These are phyloP conservation scores for Tubulanus polymorphus DNA, from an alignment of 2,888 invertebrate species.

Conservation along the genomic window DNA sequence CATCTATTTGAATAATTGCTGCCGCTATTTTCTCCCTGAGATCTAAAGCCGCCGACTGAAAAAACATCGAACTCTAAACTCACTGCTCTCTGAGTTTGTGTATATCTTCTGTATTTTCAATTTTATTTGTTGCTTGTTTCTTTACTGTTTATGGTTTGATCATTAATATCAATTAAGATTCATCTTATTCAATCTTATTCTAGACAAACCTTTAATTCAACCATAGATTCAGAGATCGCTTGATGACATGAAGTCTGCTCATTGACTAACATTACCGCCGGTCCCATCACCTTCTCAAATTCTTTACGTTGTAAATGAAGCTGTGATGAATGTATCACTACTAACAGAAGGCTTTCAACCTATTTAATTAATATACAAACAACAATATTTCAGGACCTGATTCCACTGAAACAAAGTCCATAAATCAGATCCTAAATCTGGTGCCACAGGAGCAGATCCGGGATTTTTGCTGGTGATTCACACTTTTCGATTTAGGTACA, in stretches of 20 bases:
- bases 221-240: slow-evolving; percentile 64
- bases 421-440: no score
- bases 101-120: not conserved
- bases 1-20: slow-evolving; percentile 61
- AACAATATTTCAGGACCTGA: no score
- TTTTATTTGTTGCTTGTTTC: not conserved
- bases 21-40: slow-evolving; percentile 60
- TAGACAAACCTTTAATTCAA: slow-evolving; percentile 56
- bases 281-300: slow-evolving; percentile 44
- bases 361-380: slow-evolving; percentile 22
- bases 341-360: slow-evolving; percentile 54
- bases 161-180: no score
- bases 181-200: no score
- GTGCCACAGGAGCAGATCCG: no score
- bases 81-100: no score
- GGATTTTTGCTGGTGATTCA: no score
- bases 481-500: no score
- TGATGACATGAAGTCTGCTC: slow-evolving; percentile 57
- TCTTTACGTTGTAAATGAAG: slow-evolving; percentile 43
- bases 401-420: no score
- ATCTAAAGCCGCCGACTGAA: slow-evolving; percentile 60
- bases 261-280: slow-evolving; percentile 44
- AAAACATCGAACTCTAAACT: no score
- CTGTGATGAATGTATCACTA: slow-evolving; percentile 53
- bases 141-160: no score